A percentile compares a stretch with the other conserved stretches of the same genome.
phyloP scores from a whole-genome alignment of 2,888 invertebrate species.

The Acleris emargana region DNA sequence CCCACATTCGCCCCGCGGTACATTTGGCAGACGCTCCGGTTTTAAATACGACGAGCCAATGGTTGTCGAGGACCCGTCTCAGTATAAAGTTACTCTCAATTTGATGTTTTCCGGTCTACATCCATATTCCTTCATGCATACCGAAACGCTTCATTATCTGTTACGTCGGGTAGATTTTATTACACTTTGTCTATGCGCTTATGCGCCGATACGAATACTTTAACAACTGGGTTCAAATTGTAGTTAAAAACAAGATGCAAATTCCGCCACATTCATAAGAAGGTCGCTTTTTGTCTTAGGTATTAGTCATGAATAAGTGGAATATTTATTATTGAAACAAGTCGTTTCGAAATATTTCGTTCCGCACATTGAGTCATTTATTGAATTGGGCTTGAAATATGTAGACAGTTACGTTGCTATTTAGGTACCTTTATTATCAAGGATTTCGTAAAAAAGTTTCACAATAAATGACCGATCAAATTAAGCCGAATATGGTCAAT shows the following conservation, averaged over 20 bases:
- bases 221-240: not conserved
- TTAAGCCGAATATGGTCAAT: too few relatives aligned
- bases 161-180: not conserved
- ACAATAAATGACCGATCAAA: too few relatives aligned
- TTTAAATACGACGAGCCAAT: conserved; percentile 63
- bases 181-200: not conserved
- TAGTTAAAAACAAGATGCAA: conserved; percentile 16
- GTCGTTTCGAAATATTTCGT: conserved; percentile 32
- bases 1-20: conserved; percentile 66
- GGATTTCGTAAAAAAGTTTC: not conserved
- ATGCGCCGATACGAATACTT: not conserved
- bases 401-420: not conserved
- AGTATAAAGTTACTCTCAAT: conserved; percentile 43
- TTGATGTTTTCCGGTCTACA: conserved; percentile 43
- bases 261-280: conserved; percentile 16
- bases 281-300: conserved; percentile 25
- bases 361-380: conserved; percentile 23
- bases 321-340: conserved; percentile 21
- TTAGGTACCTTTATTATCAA: not conserved
- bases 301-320: conserved; percentile 25
- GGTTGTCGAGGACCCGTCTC: conserved; percentile 38
- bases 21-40: conserved; percentile 70
- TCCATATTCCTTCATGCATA: conserved; percentile 24
- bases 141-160: conserved; percentile 6
- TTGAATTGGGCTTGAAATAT: not conserved